Conservation (phyloP, 2,113 vertebrate species). For the Hydrochoerus hydrochaeris region DNA sequence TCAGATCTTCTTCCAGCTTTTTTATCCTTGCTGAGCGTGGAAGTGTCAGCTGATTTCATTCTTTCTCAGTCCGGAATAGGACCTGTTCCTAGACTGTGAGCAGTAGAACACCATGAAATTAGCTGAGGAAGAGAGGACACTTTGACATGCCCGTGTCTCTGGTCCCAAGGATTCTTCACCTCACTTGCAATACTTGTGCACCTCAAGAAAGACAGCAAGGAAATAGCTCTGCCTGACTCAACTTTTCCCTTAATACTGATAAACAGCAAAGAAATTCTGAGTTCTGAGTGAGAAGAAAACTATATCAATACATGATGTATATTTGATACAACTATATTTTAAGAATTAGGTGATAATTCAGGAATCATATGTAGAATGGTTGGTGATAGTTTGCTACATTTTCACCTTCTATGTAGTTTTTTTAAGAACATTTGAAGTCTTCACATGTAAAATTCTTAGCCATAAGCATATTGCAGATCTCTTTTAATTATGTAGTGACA, state of each 20-base stretch:
- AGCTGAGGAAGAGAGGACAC: not conserved
- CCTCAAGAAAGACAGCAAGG: not conserved
- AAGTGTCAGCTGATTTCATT: not conserved
- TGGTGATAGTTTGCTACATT: not conserved
- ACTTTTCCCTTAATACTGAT: not conserved
- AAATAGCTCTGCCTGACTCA: not conserved
- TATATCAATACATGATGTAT: not conserved
- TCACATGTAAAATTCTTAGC: slow-evolving; percentile 11
- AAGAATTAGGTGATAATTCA: not conserved
- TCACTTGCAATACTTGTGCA: not conserved
- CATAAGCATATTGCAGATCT: not conserved
- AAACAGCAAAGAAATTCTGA: not conserved
- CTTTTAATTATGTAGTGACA: not conserved
- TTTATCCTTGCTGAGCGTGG: not conserved
- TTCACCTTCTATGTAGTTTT: not conserved
- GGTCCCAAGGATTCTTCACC: not conserved
- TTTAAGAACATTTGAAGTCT: not conserved
- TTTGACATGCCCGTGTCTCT: not conserved
- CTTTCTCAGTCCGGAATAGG: not conserved
- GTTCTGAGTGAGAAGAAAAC: not conserved
- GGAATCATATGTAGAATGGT: not conserved
- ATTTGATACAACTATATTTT: slow-evolving; percentile 28
- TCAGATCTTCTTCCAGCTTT: not conserved
- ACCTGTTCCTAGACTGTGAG: not conserved
- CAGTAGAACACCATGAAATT: not conserved